phyloP scores from a whole-genome alignment of 1,140 invertebrate genomes.

The Oreohelix idahoensis region DNA sequence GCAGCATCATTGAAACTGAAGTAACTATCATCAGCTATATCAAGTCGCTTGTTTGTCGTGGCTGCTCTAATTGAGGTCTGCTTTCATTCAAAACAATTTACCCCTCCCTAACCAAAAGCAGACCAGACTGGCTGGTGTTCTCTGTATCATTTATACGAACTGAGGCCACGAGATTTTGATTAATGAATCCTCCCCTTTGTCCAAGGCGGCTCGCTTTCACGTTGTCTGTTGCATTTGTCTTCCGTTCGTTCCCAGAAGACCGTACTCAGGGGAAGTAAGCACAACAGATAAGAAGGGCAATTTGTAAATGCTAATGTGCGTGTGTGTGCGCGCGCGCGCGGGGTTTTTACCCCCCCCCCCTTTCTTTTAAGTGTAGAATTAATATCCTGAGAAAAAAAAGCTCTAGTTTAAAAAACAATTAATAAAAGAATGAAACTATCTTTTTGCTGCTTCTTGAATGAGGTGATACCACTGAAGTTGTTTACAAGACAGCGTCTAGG shows the following conservation, averaged over 20 bases:
- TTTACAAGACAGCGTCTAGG: no score
- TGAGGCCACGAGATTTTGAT: constrained; percentile 25
- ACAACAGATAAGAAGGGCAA: not conserved
- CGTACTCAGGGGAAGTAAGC: not conserved
- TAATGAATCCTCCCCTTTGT: constrained; percentile 24
- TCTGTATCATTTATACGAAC: constrained; percentile 32
- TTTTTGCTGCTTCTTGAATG: no score
- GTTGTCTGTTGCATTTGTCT: not conserved
- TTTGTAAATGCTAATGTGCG: no score
- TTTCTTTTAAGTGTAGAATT: no score
- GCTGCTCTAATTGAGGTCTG: constrained; percentile 12
- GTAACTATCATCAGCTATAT: not conserved
- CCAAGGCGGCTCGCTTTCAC: not conserved
- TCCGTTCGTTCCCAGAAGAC: not conserved
- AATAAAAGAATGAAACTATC: no score
- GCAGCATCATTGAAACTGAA: not conserved
- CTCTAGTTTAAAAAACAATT: no score
- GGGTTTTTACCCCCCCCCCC: no score
- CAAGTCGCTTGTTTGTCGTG: not conserved
- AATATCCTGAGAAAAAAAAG: no score
- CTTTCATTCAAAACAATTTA: constrained; percentile 36
- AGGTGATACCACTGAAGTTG: no score
- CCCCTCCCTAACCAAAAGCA: not conserved
- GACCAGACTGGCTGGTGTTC: constrained; percentile 21
- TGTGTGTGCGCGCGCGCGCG: no score